Percentiles rank a stretch among this genome's conserved stretches.
phyloP scores from a whole-genome alignment of 2,113 vertebrate species.

The Felis catus region DNA sequence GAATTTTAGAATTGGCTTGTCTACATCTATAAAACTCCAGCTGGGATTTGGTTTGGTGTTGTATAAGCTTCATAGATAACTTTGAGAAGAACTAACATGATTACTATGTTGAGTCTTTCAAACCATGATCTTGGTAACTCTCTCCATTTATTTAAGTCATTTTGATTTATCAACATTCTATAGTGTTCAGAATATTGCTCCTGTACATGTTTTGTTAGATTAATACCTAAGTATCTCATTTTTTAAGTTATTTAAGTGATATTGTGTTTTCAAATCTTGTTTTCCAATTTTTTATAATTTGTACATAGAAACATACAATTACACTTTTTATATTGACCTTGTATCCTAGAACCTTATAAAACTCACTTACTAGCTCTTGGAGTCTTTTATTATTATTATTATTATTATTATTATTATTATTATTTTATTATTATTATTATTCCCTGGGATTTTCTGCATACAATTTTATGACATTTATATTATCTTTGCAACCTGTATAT shows the following conservation, averaged over 20 bases:
- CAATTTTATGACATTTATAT: neutral
- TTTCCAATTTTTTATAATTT: neutral
- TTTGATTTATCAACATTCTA: too few species aligned
- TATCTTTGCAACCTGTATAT: neutral
- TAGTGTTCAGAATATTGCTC: too few species aligned
- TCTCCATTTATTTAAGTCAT: too few species aligned
- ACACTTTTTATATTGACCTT: too few species aligned
- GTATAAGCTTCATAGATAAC: neutral
- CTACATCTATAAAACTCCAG: neutral
- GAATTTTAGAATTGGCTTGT: too few species aligned
- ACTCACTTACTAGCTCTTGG: neutral
- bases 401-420: too few species aligned
- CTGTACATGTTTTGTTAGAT: neutral
- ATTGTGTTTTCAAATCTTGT: neutral
- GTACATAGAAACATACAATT: neutral
- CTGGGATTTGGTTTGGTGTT: neutral
- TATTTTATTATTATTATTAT: neutral
- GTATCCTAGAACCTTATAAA: too few species aligned
- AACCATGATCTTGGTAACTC: neutral
- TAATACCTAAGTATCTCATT: neutral
- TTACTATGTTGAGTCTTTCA: neutral
- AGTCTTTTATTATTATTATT: neutral
- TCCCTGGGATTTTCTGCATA: neutral
- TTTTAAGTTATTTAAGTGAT: neutral
- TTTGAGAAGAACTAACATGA: neutral